Evolutionary conservation across 2,888 invertebrate genomes (phyloP), one percentile per base, ranked within the genome.

Genomic region (Macropis europaea): DNA sequence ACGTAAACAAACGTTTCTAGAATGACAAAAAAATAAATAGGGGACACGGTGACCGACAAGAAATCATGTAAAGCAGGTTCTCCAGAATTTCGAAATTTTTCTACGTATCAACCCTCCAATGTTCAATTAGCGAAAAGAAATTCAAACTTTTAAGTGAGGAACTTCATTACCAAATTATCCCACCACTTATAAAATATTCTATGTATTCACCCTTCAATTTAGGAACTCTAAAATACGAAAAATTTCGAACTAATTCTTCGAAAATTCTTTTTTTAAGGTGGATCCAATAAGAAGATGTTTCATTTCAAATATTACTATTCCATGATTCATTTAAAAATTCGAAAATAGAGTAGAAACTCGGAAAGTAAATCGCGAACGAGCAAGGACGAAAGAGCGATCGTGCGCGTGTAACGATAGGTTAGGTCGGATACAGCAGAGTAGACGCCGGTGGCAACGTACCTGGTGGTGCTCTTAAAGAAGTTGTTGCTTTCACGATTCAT

Each of bases 401-500:
- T 54, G 28, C 42, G 28, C 62, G 61, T 54, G 38, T 43, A 52
- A 45, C 32, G 69, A 40, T 43, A 76, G 74, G 69, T 74, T 70
- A 74, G 53, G 70, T 61, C 22, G 36, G 62, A 45, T 26, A 32
- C 26, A 28, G 9, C 22, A 34, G 6, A 5, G n/a, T n/a, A n/a
- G 24, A 43, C 19, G 52, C 50, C 61, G 71, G 53, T 50, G 34
- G n/a, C 60, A 45, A 66, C 63, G 19, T 94, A 97, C 96, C 96
- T 96, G 89, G 95, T 94, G 86, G 96, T 95, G 90, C 94, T 95
- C 92, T 96, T 96, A 92, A 97, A 97, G 92, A 97, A 96, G 89
- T 96, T 96, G 90, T 95, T 95, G 88, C 96, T 95, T 91, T 97
- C 97, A 88, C 96, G 94, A 91, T 96, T 97, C 95, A 97, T 96